These are phyloP conservation scores for Poecilia wingei DNA, from an alignment of 2,797 vertebrate species.

Conservation along the genomic window DNA sequence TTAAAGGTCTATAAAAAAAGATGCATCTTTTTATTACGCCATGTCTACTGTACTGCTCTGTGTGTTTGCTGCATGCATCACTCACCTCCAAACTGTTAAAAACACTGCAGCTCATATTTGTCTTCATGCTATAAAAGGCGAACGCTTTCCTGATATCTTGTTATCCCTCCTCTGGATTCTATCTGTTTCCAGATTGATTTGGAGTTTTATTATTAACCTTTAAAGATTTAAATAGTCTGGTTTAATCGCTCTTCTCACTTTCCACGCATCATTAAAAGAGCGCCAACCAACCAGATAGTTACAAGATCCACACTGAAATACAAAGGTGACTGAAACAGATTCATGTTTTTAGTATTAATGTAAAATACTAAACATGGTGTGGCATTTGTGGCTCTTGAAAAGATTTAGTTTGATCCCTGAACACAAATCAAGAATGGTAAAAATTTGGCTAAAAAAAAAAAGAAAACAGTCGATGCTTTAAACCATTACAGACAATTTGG, in stretches of 20 bases:
- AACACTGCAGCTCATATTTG: slow-evolving; percentile 3
- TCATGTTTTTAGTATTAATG: not conserved
- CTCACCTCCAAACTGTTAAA: not conserved
- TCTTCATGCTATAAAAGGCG: not conserved
- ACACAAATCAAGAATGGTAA: too few species aligned
- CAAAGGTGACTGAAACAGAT: not conserved
- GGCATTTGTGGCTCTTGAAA: too few species aligned
- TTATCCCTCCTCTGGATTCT: not conserved
- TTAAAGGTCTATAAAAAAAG: not conserved
- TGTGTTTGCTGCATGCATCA: not conserved
- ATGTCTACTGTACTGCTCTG: not conserved
- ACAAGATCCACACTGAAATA: not conserved
- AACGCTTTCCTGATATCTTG: not conserved
- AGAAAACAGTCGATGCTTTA: too few species aligned
- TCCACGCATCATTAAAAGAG: not conserved
- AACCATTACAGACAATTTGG: not conserved
- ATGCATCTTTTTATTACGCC: not conserved
- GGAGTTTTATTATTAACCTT: not conserved
- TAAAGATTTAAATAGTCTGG: not conserved
- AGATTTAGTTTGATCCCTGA: too few species aligned
- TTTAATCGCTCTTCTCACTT: not conserved
- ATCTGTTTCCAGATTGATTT: not conserved
- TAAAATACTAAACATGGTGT: not conserved
- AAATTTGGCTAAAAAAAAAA: too few species aligned
- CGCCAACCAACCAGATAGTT: not conserved